Conservation (phyloP, 2,797 vertebrate species). For the Brotula barbata region DNA sequence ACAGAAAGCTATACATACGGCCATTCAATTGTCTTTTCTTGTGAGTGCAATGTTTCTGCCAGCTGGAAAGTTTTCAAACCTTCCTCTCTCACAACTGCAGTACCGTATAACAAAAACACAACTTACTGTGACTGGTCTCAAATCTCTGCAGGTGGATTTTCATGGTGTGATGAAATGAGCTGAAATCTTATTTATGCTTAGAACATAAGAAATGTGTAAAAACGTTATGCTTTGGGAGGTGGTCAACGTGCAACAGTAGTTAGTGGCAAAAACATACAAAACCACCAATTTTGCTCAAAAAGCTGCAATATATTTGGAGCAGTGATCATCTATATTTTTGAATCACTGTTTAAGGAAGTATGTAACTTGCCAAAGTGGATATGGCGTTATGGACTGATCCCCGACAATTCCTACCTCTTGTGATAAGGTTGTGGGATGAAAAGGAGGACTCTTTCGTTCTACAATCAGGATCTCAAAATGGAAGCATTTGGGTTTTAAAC, state of each 20-base stretch:
- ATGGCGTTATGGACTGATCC: constrained; percentile 26
- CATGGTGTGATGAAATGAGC: constrained; percentile 1
- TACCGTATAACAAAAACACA: no score
- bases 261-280: constrained; percentile 13
- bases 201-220: constrained; percentile 4
- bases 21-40: no score
- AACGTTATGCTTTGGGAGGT: background rate
- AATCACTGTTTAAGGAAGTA: background rate
- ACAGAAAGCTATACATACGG: no score
- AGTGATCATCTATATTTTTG: background rate
- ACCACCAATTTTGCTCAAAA: background rate
- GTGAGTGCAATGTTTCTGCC: no score
- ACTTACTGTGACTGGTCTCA: background rate
- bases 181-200: constrained; percentile 8
- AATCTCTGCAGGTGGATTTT: constrained; percentile 5
- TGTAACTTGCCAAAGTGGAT: background rate
- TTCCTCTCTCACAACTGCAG: background rate
- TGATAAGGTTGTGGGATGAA: constrained; percentile 50
- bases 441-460: constrained; percentile 50
- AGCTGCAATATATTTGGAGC: background rate
- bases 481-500: constrained; percentile 48
- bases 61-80: no score
- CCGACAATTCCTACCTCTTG: constrained; percentile 11
- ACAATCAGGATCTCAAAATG: constrained; percentile 55
- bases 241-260: background rate